phyloP scores from a whole-genome alignment of 2,888 invertebrate genomes.

The Sarcophaga caerulescens region DNA sequence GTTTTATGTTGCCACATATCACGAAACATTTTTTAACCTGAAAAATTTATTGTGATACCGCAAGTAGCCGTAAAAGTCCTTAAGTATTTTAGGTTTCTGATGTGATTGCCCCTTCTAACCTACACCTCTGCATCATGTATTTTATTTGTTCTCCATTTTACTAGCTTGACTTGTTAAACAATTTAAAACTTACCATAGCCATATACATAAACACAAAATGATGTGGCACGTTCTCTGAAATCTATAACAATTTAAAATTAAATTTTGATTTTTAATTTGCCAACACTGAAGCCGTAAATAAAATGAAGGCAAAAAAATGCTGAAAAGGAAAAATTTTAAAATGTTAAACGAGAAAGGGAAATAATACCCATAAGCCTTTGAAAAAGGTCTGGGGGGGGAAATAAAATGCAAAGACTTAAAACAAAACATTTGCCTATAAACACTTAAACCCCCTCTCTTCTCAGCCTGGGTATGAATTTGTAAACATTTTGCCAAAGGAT shows the following conservation, averaged over 20 bases:
- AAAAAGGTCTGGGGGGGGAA: not conserved
- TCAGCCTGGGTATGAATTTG: too few species aligned
- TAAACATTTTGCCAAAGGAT: too few species aligned
- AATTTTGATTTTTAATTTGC: slow-evolving; percentile 57
- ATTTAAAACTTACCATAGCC: slow-evolving; percentile 36
- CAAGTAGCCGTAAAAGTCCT: too few species aligned
- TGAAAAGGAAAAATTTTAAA: not conserved
- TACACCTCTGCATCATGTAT: not conserved
- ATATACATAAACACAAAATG: slow-evolving; percentile 22
- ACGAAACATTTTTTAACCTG: too few species aligned
- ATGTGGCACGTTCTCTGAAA: slow-evolving; percentile 49
- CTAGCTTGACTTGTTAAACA: slow-evolving; percentile 14
- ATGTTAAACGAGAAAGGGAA: not conserved
- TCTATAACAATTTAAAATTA: slow-evolving; percentile 44
- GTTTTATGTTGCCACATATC: too few species aligned
- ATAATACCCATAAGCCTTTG: not conserved
- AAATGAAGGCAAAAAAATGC: not conserved
- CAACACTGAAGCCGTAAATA: slow-evolving; percentile 12
- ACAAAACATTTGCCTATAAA: not conserved
- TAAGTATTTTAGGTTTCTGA: too few species aligned
- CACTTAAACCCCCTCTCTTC: not conserved
- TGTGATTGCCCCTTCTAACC: not conserved
- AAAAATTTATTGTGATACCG: too few species aligned
- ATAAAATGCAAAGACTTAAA: not conserved
- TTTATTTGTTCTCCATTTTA: slow-evolving; percentile 1